Percentiles rank a stretch among this genome's conserved stretches.
Evolutionary conservation across 1,140 invertebrate species (phyloP).

Genomic region (Bombus haemorrhoidalis): DNA sequence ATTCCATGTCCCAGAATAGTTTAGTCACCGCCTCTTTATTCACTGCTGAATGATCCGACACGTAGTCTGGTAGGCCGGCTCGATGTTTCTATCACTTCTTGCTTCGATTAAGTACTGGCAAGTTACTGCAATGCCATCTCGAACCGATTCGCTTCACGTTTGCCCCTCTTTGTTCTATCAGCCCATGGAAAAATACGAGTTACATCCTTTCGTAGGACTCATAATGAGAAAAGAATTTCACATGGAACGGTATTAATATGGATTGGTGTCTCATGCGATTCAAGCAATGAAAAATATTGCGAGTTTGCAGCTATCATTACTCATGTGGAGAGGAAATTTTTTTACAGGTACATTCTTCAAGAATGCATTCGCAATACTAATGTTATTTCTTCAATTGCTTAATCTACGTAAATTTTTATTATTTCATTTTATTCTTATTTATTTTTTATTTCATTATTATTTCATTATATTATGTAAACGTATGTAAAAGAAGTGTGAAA

Average conservation of each 20-base stretch:
- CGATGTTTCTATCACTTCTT: conserved; percentile 26
- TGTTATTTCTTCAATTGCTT: not conserved
- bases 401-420: not conserved
- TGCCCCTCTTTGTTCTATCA: conserved; percentile 25
- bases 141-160: conserved; percentile 11
- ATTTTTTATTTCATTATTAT: too few relatives aligned
- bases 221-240: not conserved
- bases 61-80: not conserved
- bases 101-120: not conserved
- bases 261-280: not conserved
- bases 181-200: conserved; percentile 17
- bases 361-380: not conserved
- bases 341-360: not conserved
- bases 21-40: conserved; percentile 34
- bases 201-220: not conserved
- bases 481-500: not conserved
- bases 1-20: conserved; percentile 25
- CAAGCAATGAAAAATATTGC: not conserved
- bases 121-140: not conserved
- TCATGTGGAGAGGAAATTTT: not conserved
- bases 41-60: conserved; percentile 21
- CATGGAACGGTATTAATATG: not conserved
- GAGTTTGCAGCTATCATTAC: not conserved
- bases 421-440: too few relatives aligned
- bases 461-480: too few relatives aligned